These are phyloP conservation scores for Anguilla japonica DNA, from an alignment of 2,113 vertebrate genomes.

Conservation along the genomic window DNA sequence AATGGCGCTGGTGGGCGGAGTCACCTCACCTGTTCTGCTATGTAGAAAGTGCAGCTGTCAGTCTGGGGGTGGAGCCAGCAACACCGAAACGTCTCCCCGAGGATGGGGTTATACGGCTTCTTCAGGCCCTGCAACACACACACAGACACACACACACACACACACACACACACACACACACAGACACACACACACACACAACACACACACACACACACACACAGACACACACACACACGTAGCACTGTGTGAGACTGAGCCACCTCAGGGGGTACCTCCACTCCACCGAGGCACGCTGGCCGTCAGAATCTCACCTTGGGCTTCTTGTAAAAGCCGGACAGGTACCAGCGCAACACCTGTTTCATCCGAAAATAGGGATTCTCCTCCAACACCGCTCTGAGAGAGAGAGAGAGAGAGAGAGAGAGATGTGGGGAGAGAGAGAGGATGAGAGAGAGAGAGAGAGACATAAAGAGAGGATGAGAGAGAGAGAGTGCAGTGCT, in stretches of 20 bases:
- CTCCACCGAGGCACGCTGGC: neutral
- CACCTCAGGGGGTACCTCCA: neutral
- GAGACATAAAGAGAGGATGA: slow-evolving; percentile 9
- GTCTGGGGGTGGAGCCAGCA: slow-evolving; percentile 92
- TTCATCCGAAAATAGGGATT: slow-evolving; percentile 95
- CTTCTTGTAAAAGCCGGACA: slow-evolving; percentile 99
- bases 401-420: slow-evolving; percentile 31
- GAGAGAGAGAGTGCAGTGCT: neutral
- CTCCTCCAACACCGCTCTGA: slow-evolving; percentile 91
- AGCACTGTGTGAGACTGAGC: neutral
- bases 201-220: slow-evolving; percentile 11
- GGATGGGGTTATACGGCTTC: slow-evolving; percentile 95
- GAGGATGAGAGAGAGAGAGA: neutral
- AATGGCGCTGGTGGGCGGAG: neutral
- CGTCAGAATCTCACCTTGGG: slow-evolving; percentile 80
- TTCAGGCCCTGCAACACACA: slow-evolving; percentile 82
- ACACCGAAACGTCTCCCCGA: slow-evolving; percentile 95
- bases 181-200: slow-evolving; percentile 15
- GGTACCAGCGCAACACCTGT: slow-evolving; percentile 98
- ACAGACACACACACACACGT: slow-evolving; percentile 1
- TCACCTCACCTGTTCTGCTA: slow-evolving; percentile 85
- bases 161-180: neutral
- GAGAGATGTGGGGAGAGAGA: too few species aligned
- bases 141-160: slow-evolving; percentile 9
- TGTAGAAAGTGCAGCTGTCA: slow-evolving; percentile 91